Evolutionary conservation across 2,113 vertebrate genomes (phyloP).

Genomic region (Solenodon paradoxus): DNA sequence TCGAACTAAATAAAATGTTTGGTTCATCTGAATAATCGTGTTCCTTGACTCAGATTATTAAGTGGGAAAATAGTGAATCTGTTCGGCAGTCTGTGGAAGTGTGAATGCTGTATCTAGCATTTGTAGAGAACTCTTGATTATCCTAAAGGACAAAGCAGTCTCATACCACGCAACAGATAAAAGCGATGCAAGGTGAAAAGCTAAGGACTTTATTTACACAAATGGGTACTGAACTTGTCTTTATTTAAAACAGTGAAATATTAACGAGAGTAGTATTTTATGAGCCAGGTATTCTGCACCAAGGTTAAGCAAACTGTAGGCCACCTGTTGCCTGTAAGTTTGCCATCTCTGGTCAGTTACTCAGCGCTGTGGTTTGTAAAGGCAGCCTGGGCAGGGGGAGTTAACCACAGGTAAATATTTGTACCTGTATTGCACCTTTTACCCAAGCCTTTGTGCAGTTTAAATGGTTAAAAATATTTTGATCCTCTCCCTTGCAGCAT

Average conservation of each 20-base stretch:
- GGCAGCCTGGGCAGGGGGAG: background rate
- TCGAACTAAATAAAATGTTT: conserved; percentile 17
- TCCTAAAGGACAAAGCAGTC: too few relatives aligned
- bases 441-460: background rate
- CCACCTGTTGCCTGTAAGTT: background rate
- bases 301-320: background rate
- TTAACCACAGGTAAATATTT: background rate
- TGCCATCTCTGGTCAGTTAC: background rate
- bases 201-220: conserved; percentile 42
- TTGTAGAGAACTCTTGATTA: too few relatives aligned
- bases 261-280: too few relatives aligned
- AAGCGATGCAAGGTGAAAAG: background rate
- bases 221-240: background rate
- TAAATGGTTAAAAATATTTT: background rate
- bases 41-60: background rate
- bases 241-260: too few relatives aligned
- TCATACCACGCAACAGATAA: background rate
- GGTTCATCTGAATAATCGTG: background rate
- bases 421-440: background rate
- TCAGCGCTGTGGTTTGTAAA: background rate
- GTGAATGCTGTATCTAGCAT: too few relatives aligned
- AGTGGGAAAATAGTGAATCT: background rate
- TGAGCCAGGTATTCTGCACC: background rate
- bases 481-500: background rate
- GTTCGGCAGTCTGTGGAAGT: accelerated